Conservation (phyloP, 2,113 vertebrate genomes). For the Marcusenius ussheri region DNA sequence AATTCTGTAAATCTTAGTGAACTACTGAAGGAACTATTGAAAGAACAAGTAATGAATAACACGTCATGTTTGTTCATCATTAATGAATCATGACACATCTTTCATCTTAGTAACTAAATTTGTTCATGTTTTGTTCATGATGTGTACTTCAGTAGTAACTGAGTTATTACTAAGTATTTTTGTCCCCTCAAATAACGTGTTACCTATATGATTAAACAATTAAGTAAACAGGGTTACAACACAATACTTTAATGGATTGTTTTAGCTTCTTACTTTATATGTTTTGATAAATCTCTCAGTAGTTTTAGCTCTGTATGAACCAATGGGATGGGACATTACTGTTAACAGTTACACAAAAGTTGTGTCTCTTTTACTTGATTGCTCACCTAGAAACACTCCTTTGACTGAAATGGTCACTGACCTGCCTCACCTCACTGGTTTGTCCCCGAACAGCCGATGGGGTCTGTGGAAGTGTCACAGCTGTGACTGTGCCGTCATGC, state of each 20-base stretch:
- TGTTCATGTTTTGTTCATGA: not conserved
- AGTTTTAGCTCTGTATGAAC: not conserved
- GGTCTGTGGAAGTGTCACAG: constrained; percentile 51
- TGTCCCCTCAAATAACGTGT: not conserved
- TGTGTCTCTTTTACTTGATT: constrained; percentile 45
- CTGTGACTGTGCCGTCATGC: constrained; percentile 61
- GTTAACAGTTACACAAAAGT: not conserved
- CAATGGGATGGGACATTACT: not conserved
- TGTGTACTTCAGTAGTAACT: not conserved
- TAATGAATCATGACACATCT: not conserved
- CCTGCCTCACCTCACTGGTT: constrained; percentile 50
- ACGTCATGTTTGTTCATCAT: not conserved
- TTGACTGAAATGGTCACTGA: constrained; percentile 45
- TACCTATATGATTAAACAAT: not conserved
- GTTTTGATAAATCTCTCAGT: not conserved
- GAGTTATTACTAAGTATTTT: not conserved
- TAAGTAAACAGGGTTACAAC: not conserved
- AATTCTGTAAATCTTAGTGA: not conserved
- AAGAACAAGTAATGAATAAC: too few relatives aligned
- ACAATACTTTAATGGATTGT: not conserved
- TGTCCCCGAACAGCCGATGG: constrained; percentile 48
- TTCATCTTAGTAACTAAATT: not conserved
- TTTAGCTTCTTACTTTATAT: not conserved
- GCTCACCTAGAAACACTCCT: constrained; percentile 25
- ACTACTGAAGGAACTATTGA: too few relatives aligned